Evolutionary conservation across 2,113 vertebrate genomes (phyloP).

Genomic region (Paralichthys olivaceus): DNA sequence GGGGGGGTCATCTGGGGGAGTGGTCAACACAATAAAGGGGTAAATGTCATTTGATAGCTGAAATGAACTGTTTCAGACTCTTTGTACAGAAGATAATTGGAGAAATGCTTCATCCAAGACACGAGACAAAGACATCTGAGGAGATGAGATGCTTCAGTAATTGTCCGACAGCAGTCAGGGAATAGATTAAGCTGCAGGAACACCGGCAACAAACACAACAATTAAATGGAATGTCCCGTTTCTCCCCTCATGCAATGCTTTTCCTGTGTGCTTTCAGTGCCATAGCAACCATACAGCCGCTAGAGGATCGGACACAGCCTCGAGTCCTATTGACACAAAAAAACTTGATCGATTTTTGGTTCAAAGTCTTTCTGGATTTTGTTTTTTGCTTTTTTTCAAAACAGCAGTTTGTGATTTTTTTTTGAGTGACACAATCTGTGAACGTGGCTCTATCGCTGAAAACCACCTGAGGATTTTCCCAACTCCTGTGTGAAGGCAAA

Average conservation of each 20-base stretch:
- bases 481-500: slow-evolving; percentile 14
- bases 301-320: slow-evolving; percentile 24
- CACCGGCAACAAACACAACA: slow-evolving; percentile 43
- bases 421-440: slow-evolving; percentile 1
- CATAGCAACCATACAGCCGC: slow-evolving; percentile 58
- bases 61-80: slow-evolving; percentile 13
- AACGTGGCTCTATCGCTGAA: not conserved
- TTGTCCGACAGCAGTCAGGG: slow-evolving; percentile 38
- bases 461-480: slow-evolving; percentile 43
- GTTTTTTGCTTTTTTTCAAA: slow-evolving; percentile 5
- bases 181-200: slow-evolving; percentile 38
- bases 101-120: slow-evolving; percentile 34
- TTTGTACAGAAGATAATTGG: slow-evolving; percentile 38
- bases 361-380: not conserved
- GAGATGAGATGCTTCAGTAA: slow-evolving; percentile 43
- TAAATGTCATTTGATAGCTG: slow-evolving; percentile 15
- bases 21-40: slow-evolving; percentile 24
- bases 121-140: slow-evolving; percentile 40
- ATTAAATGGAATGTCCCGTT: slow-evolving; percentile 32
- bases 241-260: slow-evolving; percentile 40
- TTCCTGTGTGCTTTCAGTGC: slow-evolving; percentile 45
- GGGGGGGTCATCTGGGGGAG: slow-evolving; percentile 2
- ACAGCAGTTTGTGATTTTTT: not conserved
- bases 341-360: not conserved
- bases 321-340: no score